Evolutionary conservation across 1,140 invertebrate species (phyloP).

Genomic region (Musca domestica): DNA sequence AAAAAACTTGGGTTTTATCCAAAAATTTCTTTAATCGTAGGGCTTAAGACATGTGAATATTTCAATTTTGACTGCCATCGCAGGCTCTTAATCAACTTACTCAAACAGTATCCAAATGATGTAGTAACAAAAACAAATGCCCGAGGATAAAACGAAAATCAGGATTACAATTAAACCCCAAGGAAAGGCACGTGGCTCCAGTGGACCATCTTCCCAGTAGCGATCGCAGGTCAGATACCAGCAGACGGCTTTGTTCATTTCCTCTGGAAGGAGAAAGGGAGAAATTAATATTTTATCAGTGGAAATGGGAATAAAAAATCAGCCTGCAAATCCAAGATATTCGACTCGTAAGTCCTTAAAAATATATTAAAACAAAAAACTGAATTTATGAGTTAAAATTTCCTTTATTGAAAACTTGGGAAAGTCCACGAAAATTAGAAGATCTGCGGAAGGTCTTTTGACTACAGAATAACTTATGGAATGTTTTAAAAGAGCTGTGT

Average conservation of each 20-base stretch:
- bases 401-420: background rate
- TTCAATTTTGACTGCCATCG: background rate
- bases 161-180: slow-evolving; percentile 75
- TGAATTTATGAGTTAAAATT: too few species aligned
- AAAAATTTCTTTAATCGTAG: slow-evolving; percentile 20
- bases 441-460: too few species aligned
- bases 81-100: slow-evolving; percentile 61
- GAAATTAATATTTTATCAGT: background rate
- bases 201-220: slow-evolving; percentile 82
- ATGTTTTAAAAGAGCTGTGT: too few species aligned
- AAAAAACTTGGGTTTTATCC: slow-evolving; percentile 50
- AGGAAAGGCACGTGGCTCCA: slow-evolving; percentile 72
- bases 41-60: background rate
- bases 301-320: background rate
- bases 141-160: slow-evolving; percentile 73
- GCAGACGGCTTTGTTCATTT: slow-evolving; percentile 82
- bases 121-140: slow-evolving; percentile 84
- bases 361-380: too few species aligned
- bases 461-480: too few species aligned
- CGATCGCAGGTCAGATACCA: slow-evolving; percentile 89
- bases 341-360: background rate
- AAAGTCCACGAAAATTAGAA: too few species aligned
- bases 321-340: background rate
- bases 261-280: slow-evolving; percentile 60
- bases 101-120: slow-evolving; percentile 87